phyloP scores from a whole-genome alignment of 2,888 invertebrate genomes.

The Trisateles emortualis region DNA sequence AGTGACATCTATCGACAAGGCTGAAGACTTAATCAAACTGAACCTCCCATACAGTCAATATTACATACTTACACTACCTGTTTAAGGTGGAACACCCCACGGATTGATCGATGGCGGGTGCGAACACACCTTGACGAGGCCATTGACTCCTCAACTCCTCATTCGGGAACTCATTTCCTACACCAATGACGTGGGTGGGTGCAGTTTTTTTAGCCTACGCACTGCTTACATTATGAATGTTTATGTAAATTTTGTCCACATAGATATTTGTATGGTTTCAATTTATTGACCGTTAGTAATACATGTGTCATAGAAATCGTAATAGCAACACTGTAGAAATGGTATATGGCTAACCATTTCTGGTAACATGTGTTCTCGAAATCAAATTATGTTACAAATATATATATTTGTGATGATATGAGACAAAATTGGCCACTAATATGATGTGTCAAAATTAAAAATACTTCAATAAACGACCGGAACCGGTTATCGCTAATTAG shows the following conservation, averaged over 20 bases:
- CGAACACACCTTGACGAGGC: constrained; percentile 52
- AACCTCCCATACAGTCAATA: neutral
- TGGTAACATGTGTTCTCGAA: no score
- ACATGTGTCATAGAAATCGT: neutral
- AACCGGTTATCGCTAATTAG: no score
- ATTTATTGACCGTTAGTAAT: constrained; percentile 11
- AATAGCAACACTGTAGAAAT: neutral
- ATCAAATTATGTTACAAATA: no score
- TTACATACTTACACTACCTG: neutral
- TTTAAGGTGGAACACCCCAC: constrained; percentile 28
- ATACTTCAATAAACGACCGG: no score
- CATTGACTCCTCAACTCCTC: constrained; percentile 54
- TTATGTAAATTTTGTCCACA: constrained; percentile 37
- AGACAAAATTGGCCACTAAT: no score
- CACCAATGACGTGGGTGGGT: constrained; percentile 49
- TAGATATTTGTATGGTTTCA: constrained; percentile 13
- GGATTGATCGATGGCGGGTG: constrained; percentile 46
- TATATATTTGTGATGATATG: no score
- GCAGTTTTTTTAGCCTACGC: constrained; percentile 53
- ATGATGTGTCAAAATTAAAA: no score
- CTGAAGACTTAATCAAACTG: neutral
- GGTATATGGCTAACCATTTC: no score
- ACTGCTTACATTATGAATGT: constrained; percentile 33
- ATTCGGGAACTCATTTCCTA: constrained; percentile 45
- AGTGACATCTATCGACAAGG: neutral